Evolutionary conservation across 2,888 invertebrate genomes (phyloP).

Genomic region (Malthinus flaveolus): DNA sequence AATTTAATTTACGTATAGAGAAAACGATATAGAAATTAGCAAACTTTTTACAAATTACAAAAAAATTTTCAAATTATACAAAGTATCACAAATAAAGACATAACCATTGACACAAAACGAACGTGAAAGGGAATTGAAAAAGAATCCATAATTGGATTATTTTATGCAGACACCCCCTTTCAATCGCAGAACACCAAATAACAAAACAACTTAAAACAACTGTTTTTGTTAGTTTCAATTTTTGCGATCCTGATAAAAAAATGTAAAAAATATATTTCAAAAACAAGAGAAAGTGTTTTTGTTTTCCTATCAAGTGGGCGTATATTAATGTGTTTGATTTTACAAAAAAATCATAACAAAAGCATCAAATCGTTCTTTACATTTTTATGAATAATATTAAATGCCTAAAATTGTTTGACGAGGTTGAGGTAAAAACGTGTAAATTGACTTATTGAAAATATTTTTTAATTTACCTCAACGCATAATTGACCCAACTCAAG

Average conservation of each 20-base stretch:
- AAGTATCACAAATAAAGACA: conserved; percentile 18
- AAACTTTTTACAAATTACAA: neutral
- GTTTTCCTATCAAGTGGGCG: conserved; percentile 32
- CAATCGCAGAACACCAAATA: conserved; percentile 43
- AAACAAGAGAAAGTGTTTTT: conserved; percentile 40
- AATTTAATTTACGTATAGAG: conserved; percentile 2
- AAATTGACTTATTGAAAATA: no score
- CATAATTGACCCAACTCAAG: neutral
- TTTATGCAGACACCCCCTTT: conserved; percentile 44
- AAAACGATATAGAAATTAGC: neutral
- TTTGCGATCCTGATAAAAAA: conserved; percentile 36
- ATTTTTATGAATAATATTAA: no score
- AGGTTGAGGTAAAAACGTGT: no score
- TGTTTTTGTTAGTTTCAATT: conserved; percentile 43
- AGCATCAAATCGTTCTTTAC: neutral
- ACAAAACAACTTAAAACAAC: conserved; percentile 46
- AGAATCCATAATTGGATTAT: conserved; percentile 49
- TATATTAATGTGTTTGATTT: conserved; percentile 30
- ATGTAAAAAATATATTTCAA: conserved; percentile 11
- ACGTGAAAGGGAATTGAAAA: conserved; percentile 32
- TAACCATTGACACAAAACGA: conserved; percentile 27
- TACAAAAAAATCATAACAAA: conserved; percentile 9
- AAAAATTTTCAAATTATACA: conserved; percentile 10
- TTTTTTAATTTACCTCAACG: no score
- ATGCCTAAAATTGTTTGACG: no score